Conservation (phyloP, 2,113 vertebrate genomes). For the Plotosus lineatus region DNA sequence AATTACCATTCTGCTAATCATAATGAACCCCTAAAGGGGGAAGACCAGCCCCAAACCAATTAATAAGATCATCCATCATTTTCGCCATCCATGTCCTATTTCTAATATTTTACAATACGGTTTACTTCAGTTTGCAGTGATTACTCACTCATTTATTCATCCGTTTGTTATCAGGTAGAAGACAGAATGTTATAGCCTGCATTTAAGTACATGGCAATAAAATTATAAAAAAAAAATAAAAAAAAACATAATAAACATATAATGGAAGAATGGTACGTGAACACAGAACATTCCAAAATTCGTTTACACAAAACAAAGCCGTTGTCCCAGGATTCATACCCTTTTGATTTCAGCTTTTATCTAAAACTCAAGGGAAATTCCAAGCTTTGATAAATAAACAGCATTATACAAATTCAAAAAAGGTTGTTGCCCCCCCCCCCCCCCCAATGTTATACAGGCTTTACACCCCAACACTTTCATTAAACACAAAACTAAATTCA, state of each 20-base stretch:
- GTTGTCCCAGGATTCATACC: background rate
- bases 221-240: too few relatives aligned
- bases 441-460: background rate
- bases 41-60: slow-evolving; percentile 30
- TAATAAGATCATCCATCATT: slow-evolving; percentile 43
- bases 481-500: background rate
- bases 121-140: background rate
- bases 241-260: background rate
- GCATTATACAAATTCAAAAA: background rate
- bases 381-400: background rate
- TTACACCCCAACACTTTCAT: background rate
- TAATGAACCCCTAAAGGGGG: slow-evolving; percentile 28
- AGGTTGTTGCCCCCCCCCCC: too few relatives aligned
- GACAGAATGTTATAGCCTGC: background rate
- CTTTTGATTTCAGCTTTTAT: background rate
- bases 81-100: slow-evolving; percentile 18
- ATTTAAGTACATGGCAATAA: background rate
- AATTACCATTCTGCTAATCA: slow-evolving; percentile 22
- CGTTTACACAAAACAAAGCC: background rate
- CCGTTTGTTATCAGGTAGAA: background rate
- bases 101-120: background rate
- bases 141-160: background rate
- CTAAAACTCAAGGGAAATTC: background rate
- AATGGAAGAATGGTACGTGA: background rate
- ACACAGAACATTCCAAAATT: background rate